Conservation (phyloP, 2,797 vertebrate species). For the Sebastes reedi region DNA sequence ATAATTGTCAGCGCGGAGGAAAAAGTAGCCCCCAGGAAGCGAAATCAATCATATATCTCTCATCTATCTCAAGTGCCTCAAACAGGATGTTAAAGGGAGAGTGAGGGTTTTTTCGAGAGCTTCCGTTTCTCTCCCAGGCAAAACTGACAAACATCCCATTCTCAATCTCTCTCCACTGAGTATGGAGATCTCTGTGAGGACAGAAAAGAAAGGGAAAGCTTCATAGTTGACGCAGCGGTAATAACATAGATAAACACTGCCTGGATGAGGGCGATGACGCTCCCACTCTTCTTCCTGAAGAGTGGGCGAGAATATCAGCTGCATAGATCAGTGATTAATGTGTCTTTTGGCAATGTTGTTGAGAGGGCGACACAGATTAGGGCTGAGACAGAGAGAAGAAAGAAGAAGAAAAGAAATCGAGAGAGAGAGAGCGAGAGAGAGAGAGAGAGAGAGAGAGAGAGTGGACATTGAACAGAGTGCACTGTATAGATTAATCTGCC, state of each 20-base stretch:
- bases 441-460: not conserved
- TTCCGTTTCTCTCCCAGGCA: slow-evolving; percentile 50
- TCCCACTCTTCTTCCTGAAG: slow-evolving; percentile 32
- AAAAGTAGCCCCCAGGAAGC: slow-evolving; percentile 48
- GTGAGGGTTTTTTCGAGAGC: not conserved
- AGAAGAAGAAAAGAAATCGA: not conserved
- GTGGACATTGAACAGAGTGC: slow-evolving; percentile 29
- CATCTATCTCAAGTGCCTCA: slow-evolving; percentile 55
- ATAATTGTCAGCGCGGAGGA: slow-evolving; percentile 60
- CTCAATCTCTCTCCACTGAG: slow-evolving; percentile 26
- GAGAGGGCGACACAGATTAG: not conserved
- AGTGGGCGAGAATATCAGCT: slow-evolving; percentile 56
- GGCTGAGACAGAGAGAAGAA: not conserved
- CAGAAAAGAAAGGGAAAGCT: slow-evolving; percentile 38
- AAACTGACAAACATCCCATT: slow-evolving; percentile 52
- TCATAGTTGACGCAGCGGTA: slow-evolving; percentile 33
- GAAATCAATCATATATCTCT: slow-evolving; percentile 68
- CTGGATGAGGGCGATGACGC: slow-evolving; percentile 23
- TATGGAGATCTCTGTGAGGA: slow-evolving; percentile 43
- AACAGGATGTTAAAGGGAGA: slow-evolving; percentile 50
- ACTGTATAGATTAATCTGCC: slow-evolving; percentile 42
- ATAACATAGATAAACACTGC: slow-evolving; percentile 66
- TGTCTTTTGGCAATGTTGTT: slow-evolving; percentile 35
- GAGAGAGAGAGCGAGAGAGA: not conserved
- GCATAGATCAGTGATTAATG: slow-evolving; percentile 67